Conservation (phyloP, 2,888 invertebrate genomes). For the Archaeoteleia sp. region DNA sequence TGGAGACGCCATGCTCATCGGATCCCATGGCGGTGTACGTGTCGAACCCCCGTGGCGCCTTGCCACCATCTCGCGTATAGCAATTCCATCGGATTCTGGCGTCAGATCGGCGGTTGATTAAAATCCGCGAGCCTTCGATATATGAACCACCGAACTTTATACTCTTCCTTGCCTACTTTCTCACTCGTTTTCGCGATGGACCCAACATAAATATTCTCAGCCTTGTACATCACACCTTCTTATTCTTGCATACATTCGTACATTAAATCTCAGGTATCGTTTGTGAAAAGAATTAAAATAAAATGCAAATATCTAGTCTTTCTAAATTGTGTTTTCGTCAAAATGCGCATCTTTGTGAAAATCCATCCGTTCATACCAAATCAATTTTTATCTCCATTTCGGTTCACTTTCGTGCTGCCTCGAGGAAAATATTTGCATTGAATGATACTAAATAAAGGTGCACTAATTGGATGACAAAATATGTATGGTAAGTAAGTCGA, state of each 20-base stretch:
- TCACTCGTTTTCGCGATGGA: conserved; percentile 11
- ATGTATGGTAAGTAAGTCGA: no score
- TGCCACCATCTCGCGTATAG: conserved; percentile 71
- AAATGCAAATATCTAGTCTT: no score
- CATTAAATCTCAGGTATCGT: conserved; percentile 20
- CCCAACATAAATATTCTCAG: conserved; percentile 42
- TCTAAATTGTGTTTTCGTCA: no score
- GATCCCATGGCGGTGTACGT: conserved; percentile 64
- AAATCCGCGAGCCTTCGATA: conserved; percentile 72
- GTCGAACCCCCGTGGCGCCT: conserved; percentile 73
- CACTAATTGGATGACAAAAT: no score
- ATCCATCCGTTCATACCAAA: no score
- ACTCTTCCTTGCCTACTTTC: conserved; percentile 49
- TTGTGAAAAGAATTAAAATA: neutral
- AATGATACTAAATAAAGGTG: no score
- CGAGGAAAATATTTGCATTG: no score
- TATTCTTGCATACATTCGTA: conserved; percentile 19
- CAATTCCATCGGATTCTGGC: conserved; percentile 68
- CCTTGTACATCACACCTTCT: conserved; percentile 28
- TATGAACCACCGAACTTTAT: conserved; percentile 71
- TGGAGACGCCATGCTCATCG: conserved; percentile 29
- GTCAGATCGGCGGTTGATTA: conserved; percentile 73
- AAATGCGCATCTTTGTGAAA: no score
- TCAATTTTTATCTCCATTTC: no score
- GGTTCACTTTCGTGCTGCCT: no score